Evolutionary conservation across 1,140 invertebrate genomes (phyloP).

Genomic region (Fopius arisanus): DNA sequence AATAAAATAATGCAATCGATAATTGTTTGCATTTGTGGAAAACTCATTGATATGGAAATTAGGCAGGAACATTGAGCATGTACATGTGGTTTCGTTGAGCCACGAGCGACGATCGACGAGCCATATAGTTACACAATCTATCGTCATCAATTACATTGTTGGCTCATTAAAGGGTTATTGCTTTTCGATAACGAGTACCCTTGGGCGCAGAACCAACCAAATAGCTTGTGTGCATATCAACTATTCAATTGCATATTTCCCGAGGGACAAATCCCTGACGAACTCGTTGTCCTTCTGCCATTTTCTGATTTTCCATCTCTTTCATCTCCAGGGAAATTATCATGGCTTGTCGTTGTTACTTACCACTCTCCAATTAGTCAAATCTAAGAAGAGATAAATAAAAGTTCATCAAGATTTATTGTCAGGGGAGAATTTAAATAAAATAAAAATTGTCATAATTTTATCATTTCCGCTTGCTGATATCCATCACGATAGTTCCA

Average conservation of each 20-base stretch:
- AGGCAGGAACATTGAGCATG: background rate
- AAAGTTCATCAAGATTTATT: too few relatives aligned
- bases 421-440: too few relatives aligned
- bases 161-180: constrained; percentile 25
- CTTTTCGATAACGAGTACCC: constrained; percentile 26
- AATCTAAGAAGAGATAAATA: background rate
- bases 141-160: constrained; percentile 7
- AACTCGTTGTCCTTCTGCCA: constrained; percentile 27
- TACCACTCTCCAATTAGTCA: constrained; percentile 19
- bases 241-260: constrained; percentile 52
- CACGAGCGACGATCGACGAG: background rate
- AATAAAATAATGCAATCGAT: background rate
- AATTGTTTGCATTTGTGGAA: background rate
- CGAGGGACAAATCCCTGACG: constrained; percentile 27
- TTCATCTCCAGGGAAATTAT: constrained; percentile 10
- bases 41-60: background rate
- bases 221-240: constrained; percentile 39
- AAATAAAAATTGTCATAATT: too few relatives aligned
- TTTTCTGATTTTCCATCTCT: constrained; percentile 19
- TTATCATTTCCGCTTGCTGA: background rate
- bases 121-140: background rate
- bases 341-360: too few relatives aligned
- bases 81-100: background rate
- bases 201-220: background rate
- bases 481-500: background rate